Evolutionary conservation across 2,113 vertebrate species (phyloP).

Genomic region (Dasyornis broadbenti): DNA sequence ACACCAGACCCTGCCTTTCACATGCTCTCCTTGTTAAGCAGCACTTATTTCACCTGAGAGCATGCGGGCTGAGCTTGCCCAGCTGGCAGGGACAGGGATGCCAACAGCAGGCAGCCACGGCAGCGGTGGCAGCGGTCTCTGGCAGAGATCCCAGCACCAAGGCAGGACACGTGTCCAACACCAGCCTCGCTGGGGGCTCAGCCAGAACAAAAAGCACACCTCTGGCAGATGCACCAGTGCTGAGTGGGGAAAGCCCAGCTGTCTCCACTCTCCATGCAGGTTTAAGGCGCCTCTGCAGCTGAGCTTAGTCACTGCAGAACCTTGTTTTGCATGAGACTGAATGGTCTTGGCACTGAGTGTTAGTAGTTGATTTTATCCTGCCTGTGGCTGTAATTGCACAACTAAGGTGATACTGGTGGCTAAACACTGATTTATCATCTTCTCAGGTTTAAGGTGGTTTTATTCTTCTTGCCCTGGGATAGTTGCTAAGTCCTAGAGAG

Average conservation of each 20-base stretch:
- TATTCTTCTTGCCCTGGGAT: neutral
- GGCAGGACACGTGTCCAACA: neutral
- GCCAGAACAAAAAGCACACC: neutral
- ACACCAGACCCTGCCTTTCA: neutral
- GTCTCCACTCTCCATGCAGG: neutral
- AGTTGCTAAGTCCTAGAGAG: neutral
- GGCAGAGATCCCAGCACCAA: neutral
- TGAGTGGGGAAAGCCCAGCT: neutral
- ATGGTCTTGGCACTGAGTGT: neutral
- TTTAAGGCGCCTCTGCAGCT: neutral
- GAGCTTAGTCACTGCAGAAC: neutral
- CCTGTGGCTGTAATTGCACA: neutral
- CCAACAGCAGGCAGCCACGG: neutral
- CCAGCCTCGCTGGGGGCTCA: neutral
- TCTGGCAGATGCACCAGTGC: neutral
- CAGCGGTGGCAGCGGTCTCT: accelerated
- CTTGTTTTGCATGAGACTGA: neutral
- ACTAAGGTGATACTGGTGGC: neutral
- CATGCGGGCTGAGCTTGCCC: neutral
- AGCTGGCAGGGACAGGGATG: neutral
- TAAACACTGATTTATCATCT: neutral
- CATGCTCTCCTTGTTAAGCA: accelerated
- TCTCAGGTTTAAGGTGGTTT: neutral
- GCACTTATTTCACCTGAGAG: neutral
- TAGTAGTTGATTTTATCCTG: neutral